Evolutionary conservation across 2,888 invertebrate species (phyloP), one percentile per base, ranked within the genome.

Genomic region (Volucella bombylans): DNA sequence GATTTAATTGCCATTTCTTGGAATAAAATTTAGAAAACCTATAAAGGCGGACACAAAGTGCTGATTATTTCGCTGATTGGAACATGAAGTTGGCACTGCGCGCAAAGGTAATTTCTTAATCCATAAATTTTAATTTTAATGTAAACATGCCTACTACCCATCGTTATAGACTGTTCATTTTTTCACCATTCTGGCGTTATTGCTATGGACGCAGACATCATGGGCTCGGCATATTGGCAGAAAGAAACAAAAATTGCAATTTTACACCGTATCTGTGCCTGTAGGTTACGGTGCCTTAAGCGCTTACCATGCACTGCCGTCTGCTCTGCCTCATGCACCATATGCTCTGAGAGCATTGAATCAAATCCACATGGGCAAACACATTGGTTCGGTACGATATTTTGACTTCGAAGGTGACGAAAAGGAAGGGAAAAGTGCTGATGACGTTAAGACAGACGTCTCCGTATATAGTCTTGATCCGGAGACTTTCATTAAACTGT

Each of bases 251-350:
- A 8, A 49, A 15, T 14, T 49, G 0, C 11, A 49, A 49, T 11
- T 49, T 4, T 49, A n/a, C 14, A 2, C n/a, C 6, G 49, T 49
- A 8, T 49, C 49, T 2, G 2, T 59, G 15, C 59, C 59, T 12
- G 8, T 43, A 43, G 43, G 43, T n/a, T 59, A 59, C n/a, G 59
- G 59, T 8, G 59, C 59, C 9, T 59, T 59, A 2, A 49, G 49
- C 38, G 62, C 62, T 14, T 62, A 49, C 8, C 12, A 49, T 10
- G 49, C 47, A 4, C 38, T 62, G 38, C 62, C 62, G 3, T 47
- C 45, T n/a, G 31, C 62, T 14, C 14, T 62, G 9, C 14, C 23
- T 62, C 62, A 62, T 62, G 62, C 62, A 31, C 49, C 62, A 3
- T 62, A 47, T 14, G 38, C 62, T 4, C 31, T 49, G 11, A 62